Evolutionary conservation across 1,140 invertebrate species (phyloP), one percentile per base, ranked within the genome.

Genomic region (Plectrocnemia conspersa): DNA sequence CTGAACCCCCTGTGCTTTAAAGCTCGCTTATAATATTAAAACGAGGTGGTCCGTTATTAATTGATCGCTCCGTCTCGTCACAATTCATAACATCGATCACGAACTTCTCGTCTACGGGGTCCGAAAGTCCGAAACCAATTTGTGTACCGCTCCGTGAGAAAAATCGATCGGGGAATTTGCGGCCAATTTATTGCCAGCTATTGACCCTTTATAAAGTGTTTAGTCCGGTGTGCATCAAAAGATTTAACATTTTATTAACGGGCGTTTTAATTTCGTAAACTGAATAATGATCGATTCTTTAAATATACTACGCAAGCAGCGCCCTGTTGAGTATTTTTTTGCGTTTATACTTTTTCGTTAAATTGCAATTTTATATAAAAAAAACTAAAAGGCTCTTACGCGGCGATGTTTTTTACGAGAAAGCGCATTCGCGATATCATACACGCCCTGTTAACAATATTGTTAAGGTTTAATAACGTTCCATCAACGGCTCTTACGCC

Each of bases 181-280:
- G 49, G 10, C 53, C 58, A 32, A 55, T 59, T 52, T 54, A 41
- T 41, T 40, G 27, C 56, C 45, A 50, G 45, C 53, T 56, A 50
- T 59, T 55, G 53, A 59, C 52, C 53, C 52, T 59, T 53, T 54
- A 49, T 59, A 59, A 59, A 56, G 58, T 56, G 58, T 55, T 56
- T 59, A 54, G 56, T 49, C 27, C 35, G 24, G 49, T 44, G 41
- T 54, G 47, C 38, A 53, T 53, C 42, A 59, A 40, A 22, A 42
- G 25, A 25, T 47, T 45, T 58, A 29, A 52, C 38, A 52, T 58
- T 58, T 58, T 58, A 52, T 57, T 52, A 56, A 52, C 45, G 46
- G 16, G 46, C 40, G 36, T 54, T 36, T 46, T 54, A 29, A 38
- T 22, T 19, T 24, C 11, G 15, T 15, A 19, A 24, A 22, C 41